A percentile compares a stretch with the other conserved stretches of the same genome.
These are phyloP conservation scores for Pheosia gnoma DNA, from an alignment of 2,888 invertebrate genomes.

Conservation along the genomic window DNA sequence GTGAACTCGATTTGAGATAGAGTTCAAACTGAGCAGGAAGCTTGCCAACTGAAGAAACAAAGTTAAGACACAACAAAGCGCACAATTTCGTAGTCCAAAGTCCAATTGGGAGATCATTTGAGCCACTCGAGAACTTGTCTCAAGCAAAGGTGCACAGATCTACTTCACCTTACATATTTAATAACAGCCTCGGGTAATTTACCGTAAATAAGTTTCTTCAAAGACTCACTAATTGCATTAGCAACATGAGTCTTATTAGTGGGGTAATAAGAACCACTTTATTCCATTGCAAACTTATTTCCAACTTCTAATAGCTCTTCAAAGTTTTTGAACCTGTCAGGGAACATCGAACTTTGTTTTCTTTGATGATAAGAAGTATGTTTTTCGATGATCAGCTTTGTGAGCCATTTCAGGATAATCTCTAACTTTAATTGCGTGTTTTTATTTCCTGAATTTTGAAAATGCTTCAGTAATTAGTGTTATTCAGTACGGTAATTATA, in stretches of 20 bases:
- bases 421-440: constrained; percentile 38
- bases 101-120: background rate
- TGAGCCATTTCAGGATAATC: constrained; percentile 32
- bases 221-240: constrained; percentile 28
- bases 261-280: constrained; percentile 31
- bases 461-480: constrained; percentile 31
- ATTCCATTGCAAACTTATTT: constrained; percentile 29
- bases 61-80: constrained; percentile 3
- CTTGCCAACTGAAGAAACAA: background rate
- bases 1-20: constrained; percentile 1
- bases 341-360: constrained; percentile 44
- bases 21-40: constrained; percentile 3
- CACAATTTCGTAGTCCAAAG: background rate
- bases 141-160: constrained; percentile 25
- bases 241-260: constrained; percentile 38
- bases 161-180: constrained; percentile 19
- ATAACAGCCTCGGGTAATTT: constrained; percentile 20
- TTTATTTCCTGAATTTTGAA: constrained; percentile 32
- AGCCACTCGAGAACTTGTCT: constrained; percentile 5
- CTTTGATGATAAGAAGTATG: constrained; percentile 20
- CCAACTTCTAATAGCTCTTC: constrained; percentile 40
- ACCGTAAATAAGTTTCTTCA: constrained; percentile 33
- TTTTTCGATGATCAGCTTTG: constrained; percentile 15
- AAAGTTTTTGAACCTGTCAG: constrained; percentile 40
- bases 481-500: constrained; percentile 30